A percentile compares a stretch with the other conserved stretches of the same genome.
Evolutionary conservation across 2,113 vertebrate genomes (phyloP).

Genomic region (Leiothrix lutea): DNA sequence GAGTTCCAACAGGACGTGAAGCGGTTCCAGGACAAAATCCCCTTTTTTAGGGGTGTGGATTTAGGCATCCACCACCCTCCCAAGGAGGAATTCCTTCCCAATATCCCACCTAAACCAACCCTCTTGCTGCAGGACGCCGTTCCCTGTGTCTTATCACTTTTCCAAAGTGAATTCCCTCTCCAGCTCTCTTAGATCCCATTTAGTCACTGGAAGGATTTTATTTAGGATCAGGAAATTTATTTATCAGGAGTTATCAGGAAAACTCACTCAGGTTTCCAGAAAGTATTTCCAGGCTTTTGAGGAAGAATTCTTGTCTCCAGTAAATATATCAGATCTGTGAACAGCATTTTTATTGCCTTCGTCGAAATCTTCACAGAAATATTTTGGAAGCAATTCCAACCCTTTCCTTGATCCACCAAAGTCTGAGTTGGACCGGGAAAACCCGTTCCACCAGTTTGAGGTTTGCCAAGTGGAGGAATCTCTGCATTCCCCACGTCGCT

Average conservation of each 20-base stretch:
- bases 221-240: not conserved
- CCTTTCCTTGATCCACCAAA: not conserved
- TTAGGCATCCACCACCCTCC: not conserved
- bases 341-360: not conserved
- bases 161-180: not conserved
- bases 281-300: not conserved
- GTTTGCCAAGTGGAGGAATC: not conserved
- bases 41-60: not conserved
- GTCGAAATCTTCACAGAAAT: not conserved
- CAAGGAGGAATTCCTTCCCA: not conserved
- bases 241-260: not conserved
- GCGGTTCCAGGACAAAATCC: not conserved
- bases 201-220: not conserved
- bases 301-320: not conserved
- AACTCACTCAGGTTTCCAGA: not conserved
- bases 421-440: not conserved
- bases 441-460: not conserved
- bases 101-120: not conserved
- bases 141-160: not conserved
- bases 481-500: fast-evolving
- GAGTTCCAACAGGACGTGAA: not conserved
- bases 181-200: not conserved
- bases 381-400: not conserved
- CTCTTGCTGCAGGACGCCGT: not conserved
- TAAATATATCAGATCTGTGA: fast-evolving